These are phyloP conservation scores for Aquatica leii DNA, from an alignment of 2,888 invertebrate genomes.

Conservation along the genomic window DNA sequence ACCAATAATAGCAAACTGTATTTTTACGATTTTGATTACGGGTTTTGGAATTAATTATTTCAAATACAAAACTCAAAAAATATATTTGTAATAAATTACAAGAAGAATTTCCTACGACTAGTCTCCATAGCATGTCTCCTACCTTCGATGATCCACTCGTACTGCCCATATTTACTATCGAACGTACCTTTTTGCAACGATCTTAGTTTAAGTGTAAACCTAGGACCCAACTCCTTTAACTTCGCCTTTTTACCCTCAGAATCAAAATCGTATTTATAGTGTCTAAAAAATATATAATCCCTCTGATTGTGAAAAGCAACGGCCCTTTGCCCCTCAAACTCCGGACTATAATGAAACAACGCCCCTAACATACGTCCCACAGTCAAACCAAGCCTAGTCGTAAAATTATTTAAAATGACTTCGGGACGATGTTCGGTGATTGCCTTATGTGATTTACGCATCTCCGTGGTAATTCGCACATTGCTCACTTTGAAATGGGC, in stretches of 20 bases:
- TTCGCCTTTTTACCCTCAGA: slow-evolving; percentile 76
- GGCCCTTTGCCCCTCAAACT: slow-evolving; percentile 91
- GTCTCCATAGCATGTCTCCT: slow-evolving; percentile 94
- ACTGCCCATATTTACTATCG: slow-evolving; percentile 96
- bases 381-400: slow-evolving; percentile 89
- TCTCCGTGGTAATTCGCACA: slow-evolving; percentile 87
- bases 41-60: no score
- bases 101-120: slow-evolving; percentile 89
- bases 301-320: slow-evolving; percentile 99
- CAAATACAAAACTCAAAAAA: background rate
- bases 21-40: no score
- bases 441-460: slow-evolving; percentile 80
- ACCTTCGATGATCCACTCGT: slow-evolving; percentile 92
- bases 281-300: slow-evolving; percentile 96
- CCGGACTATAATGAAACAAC: slow-evolving; percentile 94
- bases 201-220: slow-evolving; percentile 92
- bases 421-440: slow-evolving; percentile 92
- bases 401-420: slow-evolving; percentile 94
- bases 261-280: slow-evolving; percentile 84
- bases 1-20: background rate
- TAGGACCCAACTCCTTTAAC: slow-evolving; percentile 93
- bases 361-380: slow-evolving; percentile 93
- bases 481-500: slow-evolving; percentile 95
- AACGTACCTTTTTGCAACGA: slow-evolving; percentile 97
- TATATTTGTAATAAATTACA: slow-evolving; percentile 64